Percentiles rank a stretch among this genome's conserved stretches.
These are phyloP conservation scores for Ciconia nigra DNA, from an alignment of 2,797 vertebrate species.

Conservation along the genomic window DNA sequence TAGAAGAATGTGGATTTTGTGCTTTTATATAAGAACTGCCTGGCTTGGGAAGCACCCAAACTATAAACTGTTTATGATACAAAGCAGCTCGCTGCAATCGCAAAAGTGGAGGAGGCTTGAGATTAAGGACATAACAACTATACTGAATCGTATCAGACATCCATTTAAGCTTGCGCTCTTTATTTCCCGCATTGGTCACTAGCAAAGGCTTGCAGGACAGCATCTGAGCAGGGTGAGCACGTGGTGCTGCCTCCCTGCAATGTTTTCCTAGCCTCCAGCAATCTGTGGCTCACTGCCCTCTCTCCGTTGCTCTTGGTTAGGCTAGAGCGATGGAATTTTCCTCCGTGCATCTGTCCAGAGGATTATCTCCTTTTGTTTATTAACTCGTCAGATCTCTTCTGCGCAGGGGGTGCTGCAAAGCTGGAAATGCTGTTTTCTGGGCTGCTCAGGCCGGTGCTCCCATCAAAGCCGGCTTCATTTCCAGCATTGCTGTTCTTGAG, in stretches of 20 bases:
- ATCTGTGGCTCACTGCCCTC: background rate
- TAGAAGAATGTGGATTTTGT: background rate
- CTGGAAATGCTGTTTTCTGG: background rate
- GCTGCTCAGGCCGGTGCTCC: background rate
- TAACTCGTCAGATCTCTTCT: background rate
- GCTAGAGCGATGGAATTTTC: background rate
- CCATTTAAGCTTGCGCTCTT: background rate
- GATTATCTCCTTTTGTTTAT: background rate
- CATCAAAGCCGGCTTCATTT: background rate
- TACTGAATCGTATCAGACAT: background rate
- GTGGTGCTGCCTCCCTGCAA: background rate
- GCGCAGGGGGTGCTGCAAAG: background rate
- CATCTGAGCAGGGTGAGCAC: background rate
- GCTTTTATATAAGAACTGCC: background rate
- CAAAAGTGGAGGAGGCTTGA: background rate
- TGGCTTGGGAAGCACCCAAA: background rate
- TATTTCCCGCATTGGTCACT: background rate
- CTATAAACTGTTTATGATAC: background rate
- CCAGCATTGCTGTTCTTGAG: background rate
- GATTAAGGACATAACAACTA: background rate
- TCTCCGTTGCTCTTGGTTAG: background rate
- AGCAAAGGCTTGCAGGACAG: background rate
- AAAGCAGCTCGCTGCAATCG: background rate
- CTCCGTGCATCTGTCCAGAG: background rate
- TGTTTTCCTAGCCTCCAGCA: background rate